A percentile compares a stretch with the other conserved stretches of the same genome.
Conservation (phyloP, 2,113 vertebrate genomes). For the Herpetotheres cachinnans region DNA sequence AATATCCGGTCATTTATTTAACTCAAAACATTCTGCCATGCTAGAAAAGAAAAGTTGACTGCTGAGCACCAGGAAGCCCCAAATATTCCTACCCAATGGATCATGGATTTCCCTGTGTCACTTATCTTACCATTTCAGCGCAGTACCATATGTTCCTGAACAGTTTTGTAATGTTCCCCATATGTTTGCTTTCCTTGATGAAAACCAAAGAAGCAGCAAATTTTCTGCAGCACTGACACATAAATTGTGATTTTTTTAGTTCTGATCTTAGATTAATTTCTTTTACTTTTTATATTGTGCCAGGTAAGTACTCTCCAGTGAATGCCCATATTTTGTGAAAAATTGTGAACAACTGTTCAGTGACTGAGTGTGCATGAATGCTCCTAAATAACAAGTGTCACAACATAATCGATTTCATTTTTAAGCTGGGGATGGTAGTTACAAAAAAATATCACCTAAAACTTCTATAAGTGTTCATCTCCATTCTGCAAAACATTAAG, state of each 20-base stretch:
- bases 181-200: constrained; percentile 9
- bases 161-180: background rate
- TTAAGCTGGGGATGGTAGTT: background rate
- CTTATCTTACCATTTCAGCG: background rate
- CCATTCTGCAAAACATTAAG: background rate
- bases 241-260: background rate
- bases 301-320: background rate
- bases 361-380: background rate
- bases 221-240: constrained; percentile 5
- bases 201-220: background rate
- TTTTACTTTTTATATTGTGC: background rate
- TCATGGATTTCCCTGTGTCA: background rate
- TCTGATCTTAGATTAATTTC: background rate
- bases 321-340: background rate
- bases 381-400: background rate
- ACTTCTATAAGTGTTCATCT: background rate
- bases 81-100: background rate
- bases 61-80: background rate
- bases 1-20: background rate
- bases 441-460: background rate
- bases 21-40: background rate
- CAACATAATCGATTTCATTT: background rate
- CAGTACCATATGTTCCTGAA: background rate
- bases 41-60: background rate
- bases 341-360: background rate